Conservation (phyloP, 2,888 invertebrate genomes). For the Carterocephalus palaemon region DNA sequence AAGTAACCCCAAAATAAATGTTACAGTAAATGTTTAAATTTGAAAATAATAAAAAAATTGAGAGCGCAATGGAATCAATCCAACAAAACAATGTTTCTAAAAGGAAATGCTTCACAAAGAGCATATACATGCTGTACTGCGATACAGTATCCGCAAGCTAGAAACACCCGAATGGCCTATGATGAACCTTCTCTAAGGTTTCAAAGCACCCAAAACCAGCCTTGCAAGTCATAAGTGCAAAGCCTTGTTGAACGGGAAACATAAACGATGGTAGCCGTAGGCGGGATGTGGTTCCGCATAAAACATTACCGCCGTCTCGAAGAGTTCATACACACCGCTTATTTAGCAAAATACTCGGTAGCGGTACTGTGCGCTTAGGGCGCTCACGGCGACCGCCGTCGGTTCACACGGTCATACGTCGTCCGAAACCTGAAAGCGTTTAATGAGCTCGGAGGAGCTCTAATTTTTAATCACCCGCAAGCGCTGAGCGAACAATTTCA, state of each 20-base stretch:
- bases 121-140: too few relatives aligned
- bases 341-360: conserved; percentile 70
- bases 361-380: conserved; percentile 62
- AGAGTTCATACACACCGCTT: conserved; percentile 34
- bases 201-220: background rate
- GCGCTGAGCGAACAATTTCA: too few relatives aligned
- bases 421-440: conserved; percentile 5
- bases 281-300: conserved; percentile 24
- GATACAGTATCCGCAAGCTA: too few relatives aligned
- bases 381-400: conserved; percentile 50
- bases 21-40: too few relatives aligned
- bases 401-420: conserved; percentile 52
- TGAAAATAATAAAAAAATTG: too few relatives aligned
- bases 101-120: too few relatives aligned
- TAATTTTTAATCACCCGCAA: too few relatives aligned
- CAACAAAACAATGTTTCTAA: too few relatives aligned
- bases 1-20: too few relatives aligned
- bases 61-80: too few relatives aligned
- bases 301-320: conserved; percentile 23
- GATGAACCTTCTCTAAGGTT: background rate
- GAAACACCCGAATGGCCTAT: too few relatives aligned
- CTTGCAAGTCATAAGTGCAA: conserved; percentile 6
- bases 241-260: conserved; percentile 21
- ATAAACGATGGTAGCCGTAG: conserved; percentile 25
- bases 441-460: too few relatives aligned